Evolutionary conservation across 2,797 vertebrate species (phyloP), one percentile per base, ranked within the genome.

Genomic region (Anas acuta): DNA sequence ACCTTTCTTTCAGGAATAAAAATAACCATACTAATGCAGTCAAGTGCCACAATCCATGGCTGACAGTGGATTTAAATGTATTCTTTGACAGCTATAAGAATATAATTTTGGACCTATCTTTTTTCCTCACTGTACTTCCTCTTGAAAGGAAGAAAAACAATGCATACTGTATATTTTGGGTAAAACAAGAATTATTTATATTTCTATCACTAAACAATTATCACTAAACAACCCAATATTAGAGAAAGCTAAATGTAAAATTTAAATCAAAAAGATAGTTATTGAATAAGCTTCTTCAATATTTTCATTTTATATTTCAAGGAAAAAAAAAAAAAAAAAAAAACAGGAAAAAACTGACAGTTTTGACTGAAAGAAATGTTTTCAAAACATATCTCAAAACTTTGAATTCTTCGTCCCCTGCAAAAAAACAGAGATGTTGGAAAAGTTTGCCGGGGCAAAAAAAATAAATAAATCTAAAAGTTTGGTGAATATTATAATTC

Each of bases 1-100:
- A 81, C 39, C 54, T 92, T 95, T 79, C 75, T 93, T 93, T 79
- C 85, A 91, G 70, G 51, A 96, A 89, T 71, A 81, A 90, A 96
- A 91, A 92, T 88, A 95, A 57, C 70, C 61, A 51, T 15, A 74
- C 61, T 87, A 93, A 92, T 92, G 85, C 21, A 92, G 73, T 86
- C 74, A 95, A 94, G 90, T 58, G 78, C 45, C 77, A 93, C 23
- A 39, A 75, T 78, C 70, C 73, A 15, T 18, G 25, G 67, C 39
- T 94, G 89, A 78, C 73, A 47, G 32, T 79, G 3, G 0, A 88
- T 81, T 94, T 95, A 89, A 89, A 95, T 85, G 66, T 66, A 47
- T 39, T 90, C 49, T 71, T 83, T 74, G 62, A 87, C 26, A 89
- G 58, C n/a, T 84, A 69, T 74, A 77, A 91, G 39, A 79, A 76